These are phyloP conservation scores for Trichosurus vulpecula DNA, from an alignment of 2,797 vertebrate genomes.

Conservation along the genomic window DNA sequence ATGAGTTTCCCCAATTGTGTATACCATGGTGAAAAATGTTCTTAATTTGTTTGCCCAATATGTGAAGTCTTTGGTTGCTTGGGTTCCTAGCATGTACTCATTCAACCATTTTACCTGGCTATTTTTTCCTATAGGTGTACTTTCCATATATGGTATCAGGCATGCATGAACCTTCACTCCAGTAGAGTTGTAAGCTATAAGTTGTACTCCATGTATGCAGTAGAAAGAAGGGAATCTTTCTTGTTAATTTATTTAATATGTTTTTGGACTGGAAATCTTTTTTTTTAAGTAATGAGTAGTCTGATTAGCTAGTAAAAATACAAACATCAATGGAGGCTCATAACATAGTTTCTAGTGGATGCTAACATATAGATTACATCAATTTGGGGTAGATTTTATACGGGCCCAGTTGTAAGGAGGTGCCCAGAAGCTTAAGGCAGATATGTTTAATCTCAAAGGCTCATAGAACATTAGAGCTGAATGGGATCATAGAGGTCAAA, in stretches of 20 bases:
- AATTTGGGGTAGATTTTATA: not conserved
- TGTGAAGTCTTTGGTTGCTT: not conserved
- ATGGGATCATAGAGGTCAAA: not conserved
- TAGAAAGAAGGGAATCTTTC: not conserved
- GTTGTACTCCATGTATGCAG: not conserved
- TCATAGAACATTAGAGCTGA: not conserved
- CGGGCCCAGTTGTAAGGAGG: not conserved
- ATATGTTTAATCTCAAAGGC: not conserved
- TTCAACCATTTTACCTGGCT: not conserved
- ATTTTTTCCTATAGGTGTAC: not conserved
- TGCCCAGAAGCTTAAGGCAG: not conserved
- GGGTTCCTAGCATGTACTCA: not conserved
- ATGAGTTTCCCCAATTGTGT: not conserved
- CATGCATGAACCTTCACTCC: too few species aligned
- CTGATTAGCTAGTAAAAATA: not conserved
- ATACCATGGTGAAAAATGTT: not conserved
- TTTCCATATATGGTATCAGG: not conserved
- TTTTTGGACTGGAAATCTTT: not conserved
- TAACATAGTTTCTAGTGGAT: not conserved
- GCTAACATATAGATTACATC: not conserved
- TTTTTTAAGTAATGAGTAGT: not conserved
- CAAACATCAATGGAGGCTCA: not conserved
- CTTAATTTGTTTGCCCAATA: not conserved
- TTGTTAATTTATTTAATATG: not conserved
- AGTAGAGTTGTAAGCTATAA: not conserved